Evolutionary conservation across 2,888 invertebrate genomes (phyloP).

Genomic region (Yponomeuta cagnagella): DNA sequence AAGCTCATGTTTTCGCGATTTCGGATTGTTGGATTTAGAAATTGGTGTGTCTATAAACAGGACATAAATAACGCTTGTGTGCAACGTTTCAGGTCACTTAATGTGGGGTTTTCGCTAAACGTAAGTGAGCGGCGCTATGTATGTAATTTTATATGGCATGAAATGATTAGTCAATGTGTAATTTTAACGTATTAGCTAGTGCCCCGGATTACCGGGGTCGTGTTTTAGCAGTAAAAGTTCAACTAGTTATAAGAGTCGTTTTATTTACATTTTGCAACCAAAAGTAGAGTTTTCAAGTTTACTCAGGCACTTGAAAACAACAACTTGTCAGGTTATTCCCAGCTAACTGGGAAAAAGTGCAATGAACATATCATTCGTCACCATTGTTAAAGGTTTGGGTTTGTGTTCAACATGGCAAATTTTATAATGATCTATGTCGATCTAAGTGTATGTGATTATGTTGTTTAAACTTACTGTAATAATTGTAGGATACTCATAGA

Average conservation of each 20-base stretch:
- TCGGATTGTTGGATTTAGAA: not conserved
- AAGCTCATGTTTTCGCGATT: too few relatives aligned
- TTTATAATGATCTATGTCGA: not conserved
- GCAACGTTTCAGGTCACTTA: not conserved
- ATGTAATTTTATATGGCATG: constrained; percentile 13
- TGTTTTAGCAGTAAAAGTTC: constrained; percentile 15
- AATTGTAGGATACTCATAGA: not conserved
- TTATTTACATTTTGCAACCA: constrained; percentile 12
- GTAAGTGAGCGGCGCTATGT: constrained; percentile 11
- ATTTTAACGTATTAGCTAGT: constrained; percentile 12
- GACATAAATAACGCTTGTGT: constrained; percentile 3
- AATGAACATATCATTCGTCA: constrained; percentile 27
- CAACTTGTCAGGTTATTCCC: constrained; percentile 13
- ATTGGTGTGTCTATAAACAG: not conserved
- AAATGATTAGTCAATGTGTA: constrained; percentile 14
- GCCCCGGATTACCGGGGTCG: not conserved
- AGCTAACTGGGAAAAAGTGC: constrained; percentile 22
- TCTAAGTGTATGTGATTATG: not conserved
- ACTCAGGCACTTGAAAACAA: constrained; percentile 1
- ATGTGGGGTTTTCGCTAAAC: constrained; percentile 5
- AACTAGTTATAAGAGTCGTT: constrained; percentile 13
- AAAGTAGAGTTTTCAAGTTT: not conserved
- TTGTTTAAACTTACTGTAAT: not conserved
- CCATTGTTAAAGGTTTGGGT: not conserved
- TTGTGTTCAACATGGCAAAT: constrained; percentile 5